These are phyloP conservation scores for Dicrurus megarhynchus DNA, from an alignment of 2,113 vertebrate species.

Conservation along the genomic window DNA sequence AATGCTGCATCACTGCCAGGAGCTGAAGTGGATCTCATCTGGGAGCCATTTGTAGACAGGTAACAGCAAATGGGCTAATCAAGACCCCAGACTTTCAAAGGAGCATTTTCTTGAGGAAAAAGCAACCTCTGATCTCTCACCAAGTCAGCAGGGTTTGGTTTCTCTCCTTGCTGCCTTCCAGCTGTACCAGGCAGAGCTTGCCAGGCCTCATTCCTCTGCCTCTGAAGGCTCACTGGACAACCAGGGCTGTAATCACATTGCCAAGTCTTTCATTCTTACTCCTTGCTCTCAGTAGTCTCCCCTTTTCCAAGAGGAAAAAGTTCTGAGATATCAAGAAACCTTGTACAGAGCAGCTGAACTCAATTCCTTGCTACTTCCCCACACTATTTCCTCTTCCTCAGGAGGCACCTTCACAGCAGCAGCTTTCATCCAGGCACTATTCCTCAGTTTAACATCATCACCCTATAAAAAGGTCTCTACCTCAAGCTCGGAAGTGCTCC, in stretches of 20 bases:
- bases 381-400: background rate
- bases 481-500: background rate
- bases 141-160: background rate
- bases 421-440: background rate
- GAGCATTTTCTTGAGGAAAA: background rate
- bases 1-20: background rate
- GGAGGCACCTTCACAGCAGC: background rate
- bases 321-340: background rate
- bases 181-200: background rate
- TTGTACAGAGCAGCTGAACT: background rate
- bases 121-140: background rate
- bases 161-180: background rate
- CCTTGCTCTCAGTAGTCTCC: background rate
- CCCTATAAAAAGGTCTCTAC: background rate
- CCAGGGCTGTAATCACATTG: background rate
- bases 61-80: background rate
- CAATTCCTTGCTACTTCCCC: background rate
- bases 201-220: background rate
- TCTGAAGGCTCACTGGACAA: background rate
- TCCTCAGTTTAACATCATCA: background rate
- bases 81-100: background rate
- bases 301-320: background rate
- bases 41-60: background rate
- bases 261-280: background rate
- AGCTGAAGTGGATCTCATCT: background rate